These are phyloP conservation scores for Sycobia sp. DNA, from an alignment of 1,140 invertebrate genomes.

Conservation along the genomic window DNA sequence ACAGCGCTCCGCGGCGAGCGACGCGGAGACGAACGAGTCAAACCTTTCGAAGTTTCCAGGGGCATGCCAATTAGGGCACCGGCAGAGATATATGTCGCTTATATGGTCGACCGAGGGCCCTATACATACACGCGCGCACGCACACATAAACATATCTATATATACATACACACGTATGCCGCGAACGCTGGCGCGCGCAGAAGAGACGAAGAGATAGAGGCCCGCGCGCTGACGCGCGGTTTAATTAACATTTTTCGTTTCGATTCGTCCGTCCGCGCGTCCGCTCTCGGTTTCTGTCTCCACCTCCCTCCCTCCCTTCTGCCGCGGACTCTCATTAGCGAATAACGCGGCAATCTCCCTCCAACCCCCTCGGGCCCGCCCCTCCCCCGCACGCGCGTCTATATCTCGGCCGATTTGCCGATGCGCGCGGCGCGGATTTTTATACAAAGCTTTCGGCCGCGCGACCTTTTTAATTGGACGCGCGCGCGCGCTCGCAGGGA, in stretches of 20 bases:
- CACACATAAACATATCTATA: too few species aligned
- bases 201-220: conserved; percentile 5
- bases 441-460: too few species aligned
- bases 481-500: conserved; percentile 18
- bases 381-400: too few species aligned
- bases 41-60: conserved; percentile 24
- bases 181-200: too few species aligned
- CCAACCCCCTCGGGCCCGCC: too few species aligned
- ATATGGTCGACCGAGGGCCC: conserved; percentile 2
- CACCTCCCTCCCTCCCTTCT: conserved; percentile 22
- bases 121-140: not conserved
- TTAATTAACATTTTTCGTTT: conserved; percentile 62
- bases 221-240: conserved; percentile 33
- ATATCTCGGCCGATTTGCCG: too few species aligned
- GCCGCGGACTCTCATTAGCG: conserved; percentile 56
- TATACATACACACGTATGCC: too few species aligned
- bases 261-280: conserved; percentile 47
- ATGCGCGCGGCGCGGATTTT: too few species aligned
- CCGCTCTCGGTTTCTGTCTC: too few species aligned
- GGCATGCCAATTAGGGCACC: conserved; percentile 29
- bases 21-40: too few species aligned
- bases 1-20: too few species aligned
- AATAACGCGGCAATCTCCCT: conserved; percentile 56
- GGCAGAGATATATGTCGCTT: conserved; percentile 23
- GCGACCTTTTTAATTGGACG: conserved; percentile 58